Percentiles rank a stretch among this genome's conserved stretches.
phyloP scores from a whole-genome alignment of 2,888 invertebrate genomes.

The Linnaemya tessellans region DNA sequence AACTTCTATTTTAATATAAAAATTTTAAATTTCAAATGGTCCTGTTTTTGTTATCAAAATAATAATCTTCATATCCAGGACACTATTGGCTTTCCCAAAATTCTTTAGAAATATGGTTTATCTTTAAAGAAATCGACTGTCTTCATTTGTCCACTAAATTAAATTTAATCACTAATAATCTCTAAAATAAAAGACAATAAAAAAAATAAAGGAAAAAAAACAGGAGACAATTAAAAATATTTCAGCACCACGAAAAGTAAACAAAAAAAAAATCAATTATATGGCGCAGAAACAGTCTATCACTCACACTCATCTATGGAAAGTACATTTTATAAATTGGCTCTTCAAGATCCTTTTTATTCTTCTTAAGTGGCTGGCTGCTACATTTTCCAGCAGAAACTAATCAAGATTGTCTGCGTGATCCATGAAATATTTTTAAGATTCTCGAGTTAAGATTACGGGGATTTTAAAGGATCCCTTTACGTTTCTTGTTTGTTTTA shows the following conservation, averaged over 20 bases:
- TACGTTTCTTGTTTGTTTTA: slow-evolving; percentile 4
- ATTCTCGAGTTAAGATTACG: slow-evolving; percentile 50
- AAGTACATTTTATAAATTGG: not conserved
- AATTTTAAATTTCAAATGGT: slow-evolving; percentile 25
- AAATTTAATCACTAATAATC: not conserved
- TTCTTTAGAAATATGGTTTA: not conserved
- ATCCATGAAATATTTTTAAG: slow-evolving; percentile 21
- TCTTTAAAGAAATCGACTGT: not conserved
- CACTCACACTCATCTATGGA: not conserved
- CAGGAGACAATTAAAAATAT: not conserved
- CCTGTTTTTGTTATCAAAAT: slow-evolving; percentile 29
- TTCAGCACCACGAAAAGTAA: not conserved
- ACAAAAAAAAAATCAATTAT: not conserved
- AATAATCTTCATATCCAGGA: too few species aligned
- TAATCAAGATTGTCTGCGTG: slow-evolving; percentile 41
- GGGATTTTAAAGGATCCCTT: not conserved
- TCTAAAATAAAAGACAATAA: not conserved
- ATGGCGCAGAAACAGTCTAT: not conserved
- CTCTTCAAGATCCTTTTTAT: not conserved
- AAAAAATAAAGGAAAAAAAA: too few species aligned
- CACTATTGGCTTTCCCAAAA: not conserved
- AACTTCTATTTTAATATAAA: slow-evolving; percentile 1
- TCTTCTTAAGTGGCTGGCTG: slow-evolving; percentile 40
- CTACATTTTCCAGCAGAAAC: not conserved
- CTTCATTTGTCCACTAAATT: slow-evolving; percentile 9